A percentile compares a stretch with the other conserved stretches of the same genome.
These are phyloP conservation scores for Cantharis nigra DNA, from an alignment of 2,888 invertebrate species.

Conservation along the genomic window DNA sequence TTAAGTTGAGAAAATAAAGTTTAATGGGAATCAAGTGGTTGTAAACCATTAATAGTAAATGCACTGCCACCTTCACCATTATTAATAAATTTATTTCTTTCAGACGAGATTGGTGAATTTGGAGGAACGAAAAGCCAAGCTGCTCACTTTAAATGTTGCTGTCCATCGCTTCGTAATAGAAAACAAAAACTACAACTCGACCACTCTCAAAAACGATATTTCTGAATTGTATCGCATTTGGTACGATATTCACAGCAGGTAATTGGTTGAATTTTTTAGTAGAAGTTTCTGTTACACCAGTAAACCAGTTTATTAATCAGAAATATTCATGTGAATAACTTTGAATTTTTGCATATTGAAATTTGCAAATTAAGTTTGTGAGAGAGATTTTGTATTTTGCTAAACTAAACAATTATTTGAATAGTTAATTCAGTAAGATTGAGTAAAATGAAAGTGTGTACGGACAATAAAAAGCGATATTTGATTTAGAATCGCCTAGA, in stretches of 20 bases:
- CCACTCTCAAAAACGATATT: slow-evolving; percentile 66
- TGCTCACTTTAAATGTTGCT: slow-evolving; percentile 63
- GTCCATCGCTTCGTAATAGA: slow-evolving; percentile 63
- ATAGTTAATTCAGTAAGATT: background rate
- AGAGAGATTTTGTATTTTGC: too few relatives aligned
- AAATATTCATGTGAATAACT: too few relatives aligned
- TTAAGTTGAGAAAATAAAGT: background rate
- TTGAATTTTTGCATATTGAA: too few relatives aligned
- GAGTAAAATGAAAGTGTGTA: background rate
- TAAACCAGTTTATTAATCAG: too few relatives aligned
- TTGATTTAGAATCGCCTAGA: background rate
- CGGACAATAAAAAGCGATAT: background rate
- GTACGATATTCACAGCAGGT: slow-evolving; percentile 74
- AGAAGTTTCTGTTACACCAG: too few relatives aligned
- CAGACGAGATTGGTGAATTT: slow-evolving; percentile 60
- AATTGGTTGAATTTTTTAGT: slow-evolving; percentile 45
- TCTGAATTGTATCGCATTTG: slow-evolving; percentile 70
- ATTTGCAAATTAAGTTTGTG: too few relatives aligned
- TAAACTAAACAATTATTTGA: background rate
- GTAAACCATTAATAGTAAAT: slow-evolving; percentile 6
- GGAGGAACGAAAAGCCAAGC: slow-evolving; percentile 61
- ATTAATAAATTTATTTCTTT: slow-evolving; percentile 49
- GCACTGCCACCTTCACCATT: background rate
- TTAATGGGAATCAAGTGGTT: background rate
- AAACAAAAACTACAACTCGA: slow-evolving; percentile 53